Percentiles rank a stretch among this genome's conserved stretches.
Evolutionary conservation across 2,888 invertebrate species (phyloP).

Genomic region (Acleris sparsana): DNA sequence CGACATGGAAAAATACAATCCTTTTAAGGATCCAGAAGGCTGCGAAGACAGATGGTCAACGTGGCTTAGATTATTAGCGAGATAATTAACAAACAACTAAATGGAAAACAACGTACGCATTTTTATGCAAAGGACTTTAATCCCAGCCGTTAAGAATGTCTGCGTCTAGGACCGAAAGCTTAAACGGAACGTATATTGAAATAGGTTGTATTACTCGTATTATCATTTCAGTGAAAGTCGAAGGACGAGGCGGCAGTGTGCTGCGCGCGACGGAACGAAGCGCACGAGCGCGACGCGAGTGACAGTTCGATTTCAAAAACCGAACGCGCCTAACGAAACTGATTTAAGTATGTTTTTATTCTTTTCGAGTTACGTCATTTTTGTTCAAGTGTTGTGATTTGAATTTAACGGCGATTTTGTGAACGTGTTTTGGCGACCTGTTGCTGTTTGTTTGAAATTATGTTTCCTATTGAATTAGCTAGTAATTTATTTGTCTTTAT

Average conservation of each 20-base stretch:
- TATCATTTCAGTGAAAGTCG: slow-evolving; percentile 75
- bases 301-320: slow-evolving; percentile 39
- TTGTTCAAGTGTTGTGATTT: slow-evolving; percentile 49
- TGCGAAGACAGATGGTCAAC: slow-evolving; percentile 31
- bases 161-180: slow-evolving; percentile 37
- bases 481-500: slow-evolving; percentile 26
- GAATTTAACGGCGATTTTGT: slow-evolving; percentile 49
- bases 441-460: slow-evolving; percentile 22
- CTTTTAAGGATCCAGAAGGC: slow-evolving; percentile 32
- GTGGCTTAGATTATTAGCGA: slow-evolving; percentile 28
- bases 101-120: slow-evolving; percentile 30
- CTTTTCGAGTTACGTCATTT: slow-evolving; percentile 42
- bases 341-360: slow-evolving; percentile 73
- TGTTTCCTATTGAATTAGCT: slow-evolving; percentile 21
- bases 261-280: slow-evolving; percentile 48
- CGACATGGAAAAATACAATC: slow-evolving; percentile 31
- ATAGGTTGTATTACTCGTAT: slow-evolving; percentile 42
- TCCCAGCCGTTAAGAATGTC: slow-evolving; percentile 25
- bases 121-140: slow-evolving; percentile 33
- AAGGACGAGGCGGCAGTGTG: slow-evolving; percentile 70
- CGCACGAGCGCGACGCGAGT: slow-evolving; percentile 45
- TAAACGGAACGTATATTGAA: slow-evolving; percentile 37
- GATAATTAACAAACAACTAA: slow-evolving; percentile 27
- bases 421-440: slow-evolving; percentile 20
- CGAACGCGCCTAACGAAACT: slow-evolving; percentile 46